Base-by-base conservation (phyloP, 2,888 invertebrate species). In the Trypoxylon attenuatum region DNA sequence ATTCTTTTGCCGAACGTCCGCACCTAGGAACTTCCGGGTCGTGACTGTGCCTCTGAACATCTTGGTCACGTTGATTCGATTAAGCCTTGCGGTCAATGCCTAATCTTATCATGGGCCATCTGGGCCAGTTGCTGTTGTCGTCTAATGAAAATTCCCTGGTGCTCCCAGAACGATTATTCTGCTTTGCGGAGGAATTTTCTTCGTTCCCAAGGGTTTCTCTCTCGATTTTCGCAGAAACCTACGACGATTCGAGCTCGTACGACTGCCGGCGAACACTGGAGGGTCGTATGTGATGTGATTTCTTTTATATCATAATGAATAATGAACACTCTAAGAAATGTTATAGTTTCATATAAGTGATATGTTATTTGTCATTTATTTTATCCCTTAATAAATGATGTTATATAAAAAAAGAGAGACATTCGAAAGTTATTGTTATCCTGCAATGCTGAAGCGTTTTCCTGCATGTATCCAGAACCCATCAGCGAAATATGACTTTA, bases 361-460 rank as follows among this genome's bases (percentile, higher is more conserved):
- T 87, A 87, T 85, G 86, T 87, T 87, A 87, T 85, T 87, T 86
- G 83, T 87, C 87, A 87, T 87, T 87, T 86, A 87, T 87, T 87
- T 87, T 85, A 86, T 83, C 83, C 83, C 84, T 83, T 82, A 87
- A 87, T 87, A 87, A 87, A 87, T 85, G 84, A 87, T 86, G 86
- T 87, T 87, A 87, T 85, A 86, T 85, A 85, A 83, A 85, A 83
- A n/a, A 76, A 78, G 46, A n/a, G n/a, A 41, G 16, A 16, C 15
- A 25, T 5, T 1, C 6, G 19, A n/a, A n/a, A n/a, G n/a, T n/a
- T n/a, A n/a, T n/a, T n/a, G n/a, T n/a, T n/a, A n/a, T n/a, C n/a
- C n/a, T n/a, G 27, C n/a, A n/a, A n/a, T n/a, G n/a, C n/a, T n/a
- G n/a, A n/a, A n/a, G n/a, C n/a, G n/a, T n/a, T n/a, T n/a, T n/a